These are phyloP conservation scores for Stictocephala bisonia DNA, from an alignment of 2,888 invertebrate species.

Conservation along the genomic window DNA sequence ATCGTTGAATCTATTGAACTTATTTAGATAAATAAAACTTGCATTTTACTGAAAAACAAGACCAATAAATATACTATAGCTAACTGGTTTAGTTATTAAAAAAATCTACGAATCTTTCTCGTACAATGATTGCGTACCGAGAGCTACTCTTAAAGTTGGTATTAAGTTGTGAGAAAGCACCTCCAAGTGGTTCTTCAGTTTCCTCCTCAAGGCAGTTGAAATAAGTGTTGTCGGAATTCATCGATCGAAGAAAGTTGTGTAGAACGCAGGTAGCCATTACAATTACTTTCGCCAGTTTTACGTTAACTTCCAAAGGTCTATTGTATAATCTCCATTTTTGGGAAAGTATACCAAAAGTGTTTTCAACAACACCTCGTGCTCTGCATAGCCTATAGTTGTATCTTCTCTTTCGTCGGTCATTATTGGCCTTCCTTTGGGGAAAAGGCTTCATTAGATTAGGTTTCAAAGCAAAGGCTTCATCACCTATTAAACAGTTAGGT, in stretches of 20 bases:
- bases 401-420: constrained; percentile 26
- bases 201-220: constrained; percentile 7
- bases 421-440: constrained; percentile 38
- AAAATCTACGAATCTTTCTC: no score
- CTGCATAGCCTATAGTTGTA: constrained; percentile 34
- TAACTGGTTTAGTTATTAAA: no score
- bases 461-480: constrained; percentile 57
- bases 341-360: constrained; percentile 28
- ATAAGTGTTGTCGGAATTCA: constrained; percentile 12
- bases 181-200: no score
- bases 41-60: no score
- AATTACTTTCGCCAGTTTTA: constrained; percentile 5
- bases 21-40: no score
- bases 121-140: no score
- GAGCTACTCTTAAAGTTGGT: no score
- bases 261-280: constrained; percentile 24
- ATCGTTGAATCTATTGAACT: no score
- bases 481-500: constrained; percentile 56
- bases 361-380: constrained; percentile 41
- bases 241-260: constrained; percentile 17
- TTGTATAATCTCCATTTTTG: constrained; percentile 26
- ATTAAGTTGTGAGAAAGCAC: no score
- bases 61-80: no score
- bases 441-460: constrained; percentile 56
- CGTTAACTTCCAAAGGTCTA: constrained; percentile 12